Evolutionary conservation across 1,140 invertebrate genomes (phyloP), one percentile per base, ranked within the genome.

Genomic region (Sitodiplosis mosellana): DNA sequence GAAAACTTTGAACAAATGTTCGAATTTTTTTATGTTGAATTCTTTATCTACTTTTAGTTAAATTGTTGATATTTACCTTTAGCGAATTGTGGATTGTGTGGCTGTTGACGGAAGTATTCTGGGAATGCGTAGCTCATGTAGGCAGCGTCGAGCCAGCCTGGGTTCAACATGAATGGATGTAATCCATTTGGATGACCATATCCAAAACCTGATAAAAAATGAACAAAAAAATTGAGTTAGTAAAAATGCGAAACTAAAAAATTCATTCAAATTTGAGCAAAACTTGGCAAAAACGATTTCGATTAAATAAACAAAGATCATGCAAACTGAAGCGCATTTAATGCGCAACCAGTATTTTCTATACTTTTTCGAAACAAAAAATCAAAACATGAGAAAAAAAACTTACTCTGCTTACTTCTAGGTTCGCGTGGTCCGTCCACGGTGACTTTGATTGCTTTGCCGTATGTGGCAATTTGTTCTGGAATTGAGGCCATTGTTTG

Each of bases 381-480:
- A 14, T 5, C 3, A 38, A 38, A 38, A 38, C 12, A 38, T n/a
- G 12, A 38, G 12, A 38, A 38, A n/a, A 17, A 38, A 38, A 38
- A 38, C 15, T 5, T 38, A n/a, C 36, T 38, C 14, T 38, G 12
- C 36, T 17, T 38, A n/a, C 36, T 87, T 66, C 90, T 69, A 14
- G 88, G 88, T 68, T 93, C 90, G 55, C 90, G 62, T 5, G 90
- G 90, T 59, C 90, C 90, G 60, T 94, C 90, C 8, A 94, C 90
- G 6, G 90, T 94, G 1, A 94, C 87, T 73, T 94, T 94, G 63
- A 94, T 93, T 37, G 88, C 88, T 59, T 92, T 92, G 40, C 67
- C 76, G 61, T 92, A 93, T 12, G 83, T 83, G 7, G 85, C 82
- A 4, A 93, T 73, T 72, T 92, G 84, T 41, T 78, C 76, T 1